These are phyloP conservation scores for Teleogryllus oceanicus DNA, from an alignment of 2,888 invertebrate species.

Conservation along the genomic window DNA sequence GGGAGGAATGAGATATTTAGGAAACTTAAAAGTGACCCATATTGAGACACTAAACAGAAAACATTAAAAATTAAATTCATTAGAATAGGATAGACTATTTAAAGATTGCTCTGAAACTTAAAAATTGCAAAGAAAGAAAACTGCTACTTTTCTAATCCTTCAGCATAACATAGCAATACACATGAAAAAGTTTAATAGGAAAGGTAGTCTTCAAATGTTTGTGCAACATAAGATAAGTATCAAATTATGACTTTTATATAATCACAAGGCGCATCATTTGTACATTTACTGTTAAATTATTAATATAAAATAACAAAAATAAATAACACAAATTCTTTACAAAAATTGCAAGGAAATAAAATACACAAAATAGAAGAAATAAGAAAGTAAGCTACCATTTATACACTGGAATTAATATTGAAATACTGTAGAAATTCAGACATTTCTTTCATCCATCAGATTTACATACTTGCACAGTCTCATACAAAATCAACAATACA, in stretches of 20 bases:
- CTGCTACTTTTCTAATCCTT: too few relatives aligned
- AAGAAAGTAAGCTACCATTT: background rate
- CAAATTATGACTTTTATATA: background rate
- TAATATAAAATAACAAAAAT: background rate
- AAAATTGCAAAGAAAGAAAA: too few relatives aligned
- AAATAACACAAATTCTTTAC: background rate
- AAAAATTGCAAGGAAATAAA: background rate
- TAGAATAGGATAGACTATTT: too few relatives aligned
- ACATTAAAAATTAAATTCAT: too few relatives aligned
- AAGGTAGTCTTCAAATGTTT: too few relatives aligned
- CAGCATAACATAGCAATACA: too few relatives aligned
- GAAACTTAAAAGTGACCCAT: too few relatives aligned
- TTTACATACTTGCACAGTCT: background rate
- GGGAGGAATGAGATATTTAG: too few relatives aligned
- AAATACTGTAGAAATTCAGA: background rate
- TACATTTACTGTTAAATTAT: background rate
- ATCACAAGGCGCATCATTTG: background rate
- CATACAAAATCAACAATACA: background rate
- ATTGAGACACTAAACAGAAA: too few relatives aligned
- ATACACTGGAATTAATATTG: background rate
- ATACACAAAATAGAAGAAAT: background rate
- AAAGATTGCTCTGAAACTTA: too few relatives aligned
- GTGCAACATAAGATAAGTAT: too few relatives aligned
- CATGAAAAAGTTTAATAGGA: too few relatives aligned
- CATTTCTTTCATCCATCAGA: background rate